Conservation (phyloP, 2,797 vertebrate genomes). For the Danio choprae region DNA sequence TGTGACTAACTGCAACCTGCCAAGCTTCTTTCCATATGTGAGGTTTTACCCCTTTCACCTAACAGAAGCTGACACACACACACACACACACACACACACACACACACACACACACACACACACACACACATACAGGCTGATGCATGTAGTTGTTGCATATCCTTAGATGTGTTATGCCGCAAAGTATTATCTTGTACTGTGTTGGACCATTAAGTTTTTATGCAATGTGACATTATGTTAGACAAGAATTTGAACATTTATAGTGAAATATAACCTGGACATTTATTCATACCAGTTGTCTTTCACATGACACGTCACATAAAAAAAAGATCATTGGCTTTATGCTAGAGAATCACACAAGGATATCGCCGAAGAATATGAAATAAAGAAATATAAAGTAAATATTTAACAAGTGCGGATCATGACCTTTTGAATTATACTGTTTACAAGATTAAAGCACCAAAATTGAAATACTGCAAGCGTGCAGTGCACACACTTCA, state of each 20-base stretch:
- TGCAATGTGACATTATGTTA: neutral
- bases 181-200: neutral
- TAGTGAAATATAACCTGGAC: neutral
- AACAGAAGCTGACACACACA: conserved; percentile 49
- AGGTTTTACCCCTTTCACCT: conserved; percentile 44
- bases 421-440: too few species aligned
- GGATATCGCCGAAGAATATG: too few species aligned
- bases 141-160: neutral
- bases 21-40: conserved; percentile 89
- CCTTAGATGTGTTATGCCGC: neutral
- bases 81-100: neutral
- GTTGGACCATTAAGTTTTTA: neutral
- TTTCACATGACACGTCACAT: neutral
- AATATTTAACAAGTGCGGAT: too few species aligned
- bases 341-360: too few species aligned
- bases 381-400: too few species aligned
- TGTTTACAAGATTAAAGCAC: too few species aligned
- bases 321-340: neutral
- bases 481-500: too few species aligned
- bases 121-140: neutral
- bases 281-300: neutral
- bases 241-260: neutral
- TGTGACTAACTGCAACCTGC: conserved; percentile 85
- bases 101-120: conserved; percentile 19
- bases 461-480: too few species aligned